Evolutionary conservation across 2,797 vertebrate genomes (phyloP).

Genomic region (Columba guinea): DNA sequence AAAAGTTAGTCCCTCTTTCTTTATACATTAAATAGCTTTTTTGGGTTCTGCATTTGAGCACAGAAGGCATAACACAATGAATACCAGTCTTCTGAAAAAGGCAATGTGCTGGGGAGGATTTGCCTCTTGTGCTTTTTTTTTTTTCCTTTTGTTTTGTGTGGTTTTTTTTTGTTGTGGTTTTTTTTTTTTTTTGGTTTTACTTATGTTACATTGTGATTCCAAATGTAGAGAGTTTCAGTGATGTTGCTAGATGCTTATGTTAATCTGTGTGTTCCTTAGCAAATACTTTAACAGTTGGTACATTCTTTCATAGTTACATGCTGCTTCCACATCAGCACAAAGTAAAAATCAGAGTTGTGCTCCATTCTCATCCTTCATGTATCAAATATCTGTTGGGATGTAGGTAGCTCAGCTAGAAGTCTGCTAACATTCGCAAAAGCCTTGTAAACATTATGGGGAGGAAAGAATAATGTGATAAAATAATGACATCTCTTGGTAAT

Average conservation of each 20-base stretch:
- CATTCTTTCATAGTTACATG: not conserved
- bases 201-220: not conserved
- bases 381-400: not conserved
- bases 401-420: not conserved
- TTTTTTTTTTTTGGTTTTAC: not conserved
- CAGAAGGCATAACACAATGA: constrained; percentile 9
- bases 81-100: not conserved
- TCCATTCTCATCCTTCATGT: not conserved
- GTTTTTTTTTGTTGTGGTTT: too few relatives aligned
- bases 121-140: not conserved
- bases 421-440: not conserved
- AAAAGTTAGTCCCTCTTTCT: not conserved
- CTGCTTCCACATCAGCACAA: not conserved
- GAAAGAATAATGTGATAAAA: not conserved
- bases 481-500: not conserved
- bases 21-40: not conserved
- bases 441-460: not conserved
- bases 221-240: not conserved
- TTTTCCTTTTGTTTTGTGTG: too few relatives aligned
- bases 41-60: not conserved
- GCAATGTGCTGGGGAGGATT: not conserved
- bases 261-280: not conserved
- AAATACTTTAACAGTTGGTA: not conserved
- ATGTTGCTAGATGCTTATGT: not conserved
- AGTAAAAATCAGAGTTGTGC: not conserved